A percentile compares a stretch with the other conserved stretches of the same genome.
Conservation (phyloP, 2,113 vertebrate species). For the Muntiacus reevesi region DNA sequence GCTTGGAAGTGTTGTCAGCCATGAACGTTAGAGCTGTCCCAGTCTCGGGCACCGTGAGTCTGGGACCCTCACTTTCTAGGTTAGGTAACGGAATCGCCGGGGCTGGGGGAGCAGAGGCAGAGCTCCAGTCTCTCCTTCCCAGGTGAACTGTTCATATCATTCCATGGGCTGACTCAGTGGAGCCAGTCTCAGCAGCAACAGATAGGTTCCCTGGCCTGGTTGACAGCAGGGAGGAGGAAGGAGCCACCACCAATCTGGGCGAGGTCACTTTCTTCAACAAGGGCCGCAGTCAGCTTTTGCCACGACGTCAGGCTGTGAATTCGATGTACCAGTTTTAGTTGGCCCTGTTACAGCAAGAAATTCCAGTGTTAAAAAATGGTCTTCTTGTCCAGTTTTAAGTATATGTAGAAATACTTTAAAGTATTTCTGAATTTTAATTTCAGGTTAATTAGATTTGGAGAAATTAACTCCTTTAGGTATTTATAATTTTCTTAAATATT, state of each 20-base stretch:
- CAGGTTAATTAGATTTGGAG: neutral
- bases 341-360: neutral
- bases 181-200: neutral
- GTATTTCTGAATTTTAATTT: conserved; percentile 1
- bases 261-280: neutral
- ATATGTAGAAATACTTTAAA: conserved; percentile 4
- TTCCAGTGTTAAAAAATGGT: neutral
- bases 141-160: neutral
- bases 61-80: neutral
- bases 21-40: neutral
- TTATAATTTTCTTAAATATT: neutral
- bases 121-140: neutral
- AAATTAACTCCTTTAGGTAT: neutral
- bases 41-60: neutral
- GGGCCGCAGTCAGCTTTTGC: neutral
- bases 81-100: neutral
- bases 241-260: neutral
- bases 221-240: neutral
- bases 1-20: neutral
- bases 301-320: neutral
- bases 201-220: neutral
- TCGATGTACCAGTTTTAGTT: neutral
- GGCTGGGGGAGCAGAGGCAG: neutral
- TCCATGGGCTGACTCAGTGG: neutral
- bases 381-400: neutral